Evolutionary conservation across 2,888 invertebrate species (phyloP).

Genomic region (Synanthedon andrenaeformis): DNA sequence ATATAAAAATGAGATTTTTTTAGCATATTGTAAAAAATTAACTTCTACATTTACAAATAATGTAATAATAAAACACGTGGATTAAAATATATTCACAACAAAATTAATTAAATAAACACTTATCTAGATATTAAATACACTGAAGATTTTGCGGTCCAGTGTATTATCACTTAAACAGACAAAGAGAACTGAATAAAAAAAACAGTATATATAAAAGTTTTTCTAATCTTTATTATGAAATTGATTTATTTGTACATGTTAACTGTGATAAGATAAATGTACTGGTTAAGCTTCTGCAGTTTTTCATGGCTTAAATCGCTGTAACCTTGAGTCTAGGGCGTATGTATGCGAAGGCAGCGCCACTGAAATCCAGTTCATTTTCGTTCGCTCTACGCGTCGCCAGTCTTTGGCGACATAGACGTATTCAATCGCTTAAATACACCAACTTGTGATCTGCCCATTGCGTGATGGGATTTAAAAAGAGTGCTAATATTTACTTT

Average conservation of each 20-base stretch:
- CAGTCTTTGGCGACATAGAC: background rate
- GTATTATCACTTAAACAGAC: too few species aligned
- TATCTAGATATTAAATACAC: too few species aligned
- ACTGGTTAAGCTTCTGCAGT: background rate
- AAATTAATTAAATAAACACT: too few species aligned
- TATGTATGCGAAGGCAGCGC: conserved; percentile 29
- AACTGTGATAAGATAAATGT: background rate
- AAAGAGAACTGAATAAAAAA: too few species aligned
- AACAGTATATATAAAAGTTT: too few species aligned
- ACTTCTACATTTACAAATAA: too few species aligned
- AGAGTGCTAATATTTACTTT: conserved; percentile 17
- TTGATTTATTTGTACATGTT: background rate
- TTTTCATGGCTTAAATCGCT: conserved; percentile 12
- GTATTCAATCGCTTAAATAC: background rate
- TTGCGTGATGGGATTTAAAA: conserved; percentile 31
- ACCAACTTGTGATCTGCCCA: background rate
- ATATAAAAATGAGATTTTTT: too few species aligned
- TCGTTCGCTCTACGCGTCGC: conserved; percentile 23
- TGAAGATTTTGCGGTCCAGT: too few species aligned
- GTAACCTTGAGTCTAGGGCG: conserved; percentile 8
- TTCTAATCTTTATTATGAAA: background rate
- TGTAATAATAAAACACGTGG: too few species aligned
- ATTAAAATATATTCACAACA: too few species aligned
- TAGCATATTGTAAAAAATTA: too few species aligned
- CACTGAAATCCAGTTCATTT: conserved; percentile 22